Base-by-base conservation (phyloP, 2,888 invertebrate species). In the Thymelicus acteon region DNA sequence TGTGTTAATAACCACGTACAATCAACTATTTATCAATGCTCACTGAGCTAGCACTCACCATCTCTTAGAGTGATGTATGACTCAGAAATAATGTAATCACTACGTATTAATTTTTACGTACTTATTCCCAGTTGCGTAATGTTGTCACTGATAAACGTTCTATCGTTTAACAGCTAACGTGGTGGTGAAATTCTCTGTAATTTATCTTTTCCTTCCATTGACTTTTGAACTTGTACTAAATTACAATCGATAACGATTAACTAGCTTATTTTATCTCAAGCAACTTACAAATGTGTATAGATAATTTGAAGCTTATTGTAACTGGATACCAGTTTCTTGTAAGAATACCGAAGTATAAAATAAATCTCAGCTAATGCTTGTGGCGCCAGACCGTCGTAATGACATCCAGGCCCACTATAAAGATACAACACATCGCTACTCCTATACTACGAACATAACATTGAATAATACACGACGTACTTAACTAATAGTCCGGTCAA, bases 1-100 rank as follows among this genome's bases (percentile, higher is more conserved):
- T 73, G 79, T 80, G 78, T 79, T 81, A 80, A 82, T 79, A 73
- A 73, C 58, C 48, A 72, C 47, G 24, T 73, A 64, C 37, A 60
- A 60, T 64, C 47, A 39, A 67, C 67, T 37, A 60, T 67, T 54
- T 63, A 68, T 68, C 37, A 47, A 60, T 24, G 31, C 60, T 12
- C 12, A 66, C 40, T 63, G 10, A 44, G 47, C 13, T 37, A 6
- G 10, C 24, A 24, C n/a, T 61, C 54, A 37, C n/a, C 60, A 54
- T 61, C 12, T 13, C 37, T 31, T 47, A 19, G 10, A 13, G 60
- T 60, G 66, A 58, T 47, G 47, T 54, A 54, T 37, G 40, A 60
- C 60, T 12, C 58, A 13, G 58, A 60, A 13, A n/a, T 10, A 48
- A 44, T 19, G 13, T 13, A 57, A 57, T 24, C 24, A 31, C 12